Base-by-base conservation (phyloP, 2,113 vertebrate genomes). In the Tetrax tetrax region DNA sequence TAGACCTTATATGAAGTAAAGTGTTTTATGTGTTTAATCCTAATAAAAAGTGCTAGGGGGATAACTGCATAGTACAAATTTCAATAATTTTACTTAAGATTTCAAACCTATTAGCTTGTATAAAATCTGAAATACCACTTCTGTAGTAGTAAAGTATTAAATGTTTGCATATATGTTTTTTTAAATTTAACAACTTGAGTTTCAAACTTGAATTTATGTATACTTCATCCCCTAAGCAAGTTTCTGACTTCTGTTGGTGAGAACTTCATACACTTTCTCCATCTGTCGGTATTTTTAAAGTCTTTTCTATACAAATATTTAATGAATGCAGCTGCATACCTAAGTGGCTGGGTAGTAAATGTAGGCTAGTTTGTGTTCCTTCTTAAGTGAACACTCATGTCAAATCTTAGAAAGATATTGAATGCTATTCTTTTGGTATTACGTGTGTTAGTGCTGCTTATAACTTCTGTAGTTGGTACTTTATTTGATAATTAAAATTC, bases 291-390 rank as follows among this genome's bases (percentile, higher is more conserved):
- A 87, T 94, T 95, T 89, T 77, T 16, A 4, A 93, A 89, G 33
- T 53, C 18, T 84, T 92, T 96, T 91, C 74, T 79, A 13, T 75
- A 69, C 91, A 96, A 96, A 89, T 96, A 96, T 94, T 95, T 94
- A 50, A 93, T 57, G 81, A 91, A 87, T 91, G 78, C 81, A 47
- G 37, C 74, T 93, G 78, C 87, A 88, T 95, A 83, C 78, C 74
- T 71, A 77, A 90, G 51, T 60, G 82, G 2, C 70, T 95, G 81
- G 35, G 80, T 87, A 82, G 80, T 88, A 68, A 71, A 43, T 48
- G 24, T 79, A 53, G 48, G 41, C 38, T 69, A 68, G 51, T 70
- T 95, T 93, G 51, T 89, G 82, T 76, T 96, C 84, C 24, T 11
- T 91, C 74, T 79, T 72, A 93, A 96, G 87, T 82, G 70, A 37